Evolutionary conservation across 2,113 vertebrate species (phyloP).

Genomic region (Riparia riparia): DNA sequence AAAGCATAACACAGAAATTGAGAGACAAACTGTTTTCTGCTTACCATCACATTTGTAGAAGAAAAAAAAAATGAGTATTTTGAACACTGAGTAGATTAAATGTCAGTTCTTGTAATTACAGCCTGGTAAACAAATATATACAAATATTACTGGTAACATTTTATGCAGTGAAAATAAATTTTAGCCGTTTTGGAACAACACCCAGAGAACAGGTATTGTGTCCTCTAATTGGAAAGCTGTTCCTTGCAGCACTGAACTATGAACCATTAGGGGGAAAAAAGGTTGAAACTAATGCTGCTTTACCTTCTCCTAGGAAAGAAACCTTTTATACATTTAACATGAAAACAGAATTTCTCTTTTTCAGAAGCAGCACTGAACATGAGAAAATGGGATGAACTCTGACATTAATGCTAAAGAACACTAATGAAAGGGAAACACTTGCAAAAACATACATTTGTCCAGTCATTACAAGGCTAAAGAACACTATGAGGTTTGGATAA

Average conservation of each 20-base stretch:
- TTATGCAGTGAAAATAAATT: neutral
- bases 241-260: neutral
- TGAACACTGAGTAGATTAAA: neutral
- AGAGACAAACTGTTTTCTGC: neutral
- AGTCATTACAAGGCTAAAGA: neutral
- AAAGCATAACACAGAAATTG: neutral
- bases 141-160: neutral
- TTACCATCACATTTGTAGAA: neutral
- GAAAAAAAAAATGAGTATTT: neutral
- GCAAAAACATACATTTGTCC: neutral
- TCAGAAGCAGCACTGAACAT: neutral
- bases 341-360: neutral
- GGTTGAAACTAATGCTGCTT: neutral
- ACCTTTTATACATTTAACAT: neutral
- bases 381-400: neutral
- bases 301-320: neutral
- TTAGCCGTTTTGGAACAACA: neutral
- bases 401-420: neutral
- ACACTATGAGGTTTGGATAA: neutral
- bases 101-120: neutral
- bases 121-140: neutral
- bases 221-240: neutral
- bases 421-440: slow-evolving; percentile 29
- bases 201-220: neutral
- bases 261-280: neutral